These are phyloP conservation scores for Holothuria glaberrima DNA, from an alignment of 35 echinoderm and acorn worm genomes.

Conservation along the genomic window DNA sequence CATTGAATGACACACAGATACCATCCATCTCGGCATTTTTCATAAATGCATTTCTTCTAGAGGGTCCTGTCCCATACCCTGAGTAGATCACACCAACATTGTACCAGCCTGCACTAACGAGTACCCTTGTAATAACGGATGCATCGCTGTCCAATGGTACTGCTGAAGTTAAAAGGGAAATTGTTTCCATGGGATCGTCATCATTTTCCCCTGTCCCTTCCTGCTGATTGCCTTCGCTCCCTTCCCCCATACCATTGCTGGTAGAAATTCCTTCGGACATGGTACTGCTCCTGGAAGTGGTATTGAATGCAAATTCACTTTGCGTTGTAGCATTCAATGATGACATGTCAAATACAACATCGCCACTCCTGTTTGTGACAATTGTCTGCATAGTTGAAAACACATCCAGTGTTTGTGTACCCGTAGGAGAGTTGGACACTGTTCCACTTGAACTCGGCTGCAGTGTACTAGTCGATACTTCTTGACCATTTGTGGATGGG, in stretches of 20 bases:
- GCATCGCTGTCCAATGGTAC: conserved; percentile 31
- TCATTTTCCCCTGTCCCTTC: background rate
- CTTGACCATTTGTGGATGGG: too few relatives aligned
- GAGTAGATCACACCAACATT: conserved; percentile 56
- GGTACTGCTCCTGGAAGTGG: background rate
- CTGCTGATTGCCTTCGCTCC: background rate
- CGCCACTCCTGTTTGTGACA: too few relatives aligned
- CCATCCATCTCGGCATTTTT: background rate
- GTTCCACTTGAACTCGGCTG: too few relatives aligned
- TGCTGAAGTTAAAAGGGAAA: conserved; percentile 37
- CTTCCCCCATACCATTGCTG: background rate
- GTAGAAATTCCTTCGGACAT: background rate
- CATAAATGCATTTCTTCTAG: conserved; percentile 22
- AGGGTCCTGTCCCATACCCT: conserved; percentile 13
- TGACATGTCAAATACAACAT: too few relatives aligned
- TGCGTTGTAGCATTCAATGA: too few relatives aligned
- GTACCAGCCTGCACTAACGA: conserved; percentile 22
- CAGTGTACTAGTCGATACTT: too few relatives aligned
- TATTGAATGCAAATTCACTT: background rate
- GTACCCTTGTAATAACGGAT: background rate
- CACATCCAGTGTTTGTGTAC: too few relatives aligned
- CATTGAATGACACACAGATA: conserved; percentile 23
- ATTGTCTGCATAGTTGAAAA: too few relatives aligned
- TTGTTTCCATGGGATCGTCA: background rate
- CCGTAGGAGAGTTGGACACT: too few relatives aligned